A percentile compares a stretch with the other conserved stretches of the same genome.
Conservation (phyloP, 2,113 vertebrate genomes). For the Pitta sordida region DNA sequence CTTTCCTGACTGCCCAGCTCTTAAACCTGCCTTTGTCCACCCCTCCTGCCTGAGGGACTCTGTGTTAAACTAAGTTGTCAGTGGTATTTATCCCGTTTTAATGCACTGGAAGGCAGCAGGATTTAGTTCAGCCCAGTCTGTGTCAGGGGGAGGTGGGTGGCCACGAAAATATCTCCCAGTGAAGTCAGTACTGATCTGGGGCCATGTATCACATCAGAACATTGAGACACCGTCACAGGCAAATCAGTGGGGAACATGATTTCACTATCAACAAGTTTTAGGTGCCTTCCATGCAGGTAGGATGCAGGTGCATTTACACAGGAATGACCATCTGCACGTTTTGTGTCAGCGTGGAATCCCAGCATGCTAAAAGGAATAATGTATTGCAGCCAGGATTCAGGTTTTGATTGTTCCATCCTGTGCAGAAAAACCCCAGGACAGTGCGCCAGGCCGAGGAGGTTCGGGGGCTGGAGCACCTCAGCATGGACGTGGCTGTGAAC, state of each 20-base stretch:
- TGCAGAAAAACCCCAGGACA: slow-evolving; percentile 89
- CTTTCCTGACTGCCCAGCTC: background rate
- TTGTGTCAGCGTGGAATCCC: rapidly evolving
- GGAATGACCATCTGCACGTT: background rate
- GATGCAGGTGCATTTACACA: background rate
- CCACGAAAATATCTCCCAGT: background rate
- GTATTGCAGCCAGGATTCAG: rapidly evolving
- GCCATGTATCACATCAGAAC: background rate
- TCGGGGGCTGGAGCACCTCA: slow-evolving; percentile 82
- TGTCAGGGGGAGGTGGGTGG: background rate
- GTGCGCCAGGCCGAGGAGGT: slow-evolving; percentile 90
- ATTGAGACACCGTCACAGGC: background rate
- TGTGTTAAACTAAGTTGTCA: rapidly evolving
- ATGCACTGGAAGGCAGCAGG: background rate
- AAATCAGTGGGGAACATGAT: background rate
- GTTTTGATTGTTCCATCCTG: background rate
- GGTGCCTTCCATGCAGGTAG: background rate
- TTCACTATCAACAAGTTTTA: background rate
- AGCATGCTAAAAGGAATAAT: rapidly evolving
- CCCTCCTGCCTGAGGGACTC: background rate
- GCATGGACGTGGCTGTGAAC: slow-evolving; percentile 88
- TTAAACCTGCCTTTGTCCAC: background rate
- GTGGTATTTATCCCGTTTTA: background rate
- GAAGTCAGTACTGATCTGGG: background rate
- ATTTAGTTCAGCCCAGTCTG: background rate